Base-by-base conservation (phyloP, 2,888 invertebrate species). In the Syritta pipiens region DNA sequence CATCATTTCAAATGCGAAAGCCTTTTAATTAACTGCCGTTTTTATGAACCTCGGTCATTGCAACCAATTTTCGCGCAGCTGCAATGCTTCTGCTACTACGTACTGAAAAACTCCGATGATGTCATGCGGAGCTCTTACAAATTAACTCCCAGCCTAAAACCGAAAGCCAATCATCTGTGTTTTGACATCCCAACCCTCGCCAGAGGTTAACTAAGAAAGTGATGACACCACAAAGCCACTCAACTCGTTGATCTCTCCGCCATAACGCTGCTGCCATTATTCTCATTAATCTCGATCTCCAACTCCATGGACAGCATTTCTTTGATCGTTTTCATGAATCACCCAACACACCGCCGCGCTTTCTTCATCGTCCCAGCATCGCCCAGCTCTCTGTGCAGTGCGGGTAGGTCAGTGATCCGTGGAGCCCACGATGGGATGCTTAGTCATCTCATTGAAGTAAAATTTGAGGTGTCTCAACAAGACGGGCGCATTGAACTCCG, bases 361-460 rank as follows among this genome's bases (percentile, higher is more conserved):
- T 59, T 62, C 68, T 63, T 62, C 49, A 4, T 32, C 48, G 12
- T n/a, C n/a, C n/a, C n/a, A n/a, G n/a, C n/a, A n/a, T n/a, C n/a
- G n/a, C n/a, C n/a, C n/a, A n/a, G n/a, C n/a, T n/a, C n/a, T n/a
- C n/a, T n/a, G n/a, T n/a, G n/a, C n/a, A n/a, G 40, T 46, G 37
- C 30, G 37, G 59, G 22, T 55, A 60, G 77, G 77, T 77, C 77
- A 72, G 71, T 72, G 77, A 77, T 77, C 77, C 49, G 22, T 42
- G 60, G 35, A 46, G 19, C 35, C 48, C 35, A 28, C n/a, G 40
- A 9, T n/a, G 46, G 28, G 19, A 14, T 28, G 55, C 53, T 59
- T 46, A 77, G 48, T 77, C 65, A 77, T 63, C 35, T 20, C 46
- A 59, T 46, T 69, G 62, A 48, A 77, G 40, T 42, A 17, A 17